phyloP scores from a whole-genome alignment of 1,140 invertebrate species.

The Reticulitermes speratus region DNA sequence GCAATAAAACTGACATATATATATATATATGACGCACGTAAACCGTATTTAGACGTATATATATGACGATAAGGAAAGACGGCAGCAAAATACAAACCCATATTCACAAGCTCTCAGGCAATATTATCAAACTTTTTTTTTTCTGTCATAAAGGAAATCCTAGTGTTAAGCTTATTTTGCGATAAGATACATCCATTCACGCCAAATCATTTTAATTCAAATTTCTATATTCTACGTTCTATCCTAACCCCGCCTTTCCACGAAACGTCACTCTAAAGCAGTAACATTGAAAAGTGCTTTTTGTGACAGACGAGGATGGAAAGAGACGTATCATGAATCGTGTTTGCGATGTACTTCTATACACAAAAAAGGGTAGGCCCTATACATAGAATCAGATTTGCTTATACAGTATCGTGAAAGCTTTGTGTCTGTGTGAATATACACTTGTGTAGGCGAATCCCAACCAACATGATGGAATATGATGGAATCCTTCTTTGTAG shows the following conservation, averaged over 20 bases:
- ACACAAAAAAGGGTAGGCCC: neutral
- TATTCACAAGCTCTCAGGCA: neutral
- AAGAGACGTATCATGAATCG: neutral
- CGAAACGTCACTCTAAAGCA: neutral
- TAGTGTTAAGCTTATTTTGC: neutral
- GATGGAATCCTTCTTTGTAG: slow-evolving; percentile 12
- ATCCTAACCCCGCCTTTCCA: neutral
- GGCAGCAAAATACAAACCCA: no score
- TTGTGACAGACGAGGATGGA: neutral
- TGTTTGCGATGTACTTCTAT: neutral
- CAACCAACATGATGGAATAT: neutral
- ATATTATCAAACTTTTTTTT: neutral
- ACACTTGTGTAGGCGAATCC: neutral
- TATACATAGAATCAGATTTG: slow-evolving; percentile 8
- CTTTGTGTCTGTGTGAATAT: neutral
- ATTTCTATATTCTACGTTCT: neutral
- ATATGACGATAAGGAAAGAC: no score
- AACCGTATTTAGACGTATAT: no score
- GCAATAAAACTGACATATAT: no score
- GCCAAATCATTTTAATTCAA: slow-evolving; percentile 14
- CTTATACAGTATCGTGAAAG: neutral
- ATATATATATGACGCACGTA: no score
- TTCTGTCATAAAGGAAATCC: neutral
- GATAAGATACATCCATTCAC: neutral
- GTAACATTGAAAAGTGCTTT: neutral